phyloP scores from a whole-genome alignment of 2,797 vertebrate genomes.

The Morus bassanus region DNA sequence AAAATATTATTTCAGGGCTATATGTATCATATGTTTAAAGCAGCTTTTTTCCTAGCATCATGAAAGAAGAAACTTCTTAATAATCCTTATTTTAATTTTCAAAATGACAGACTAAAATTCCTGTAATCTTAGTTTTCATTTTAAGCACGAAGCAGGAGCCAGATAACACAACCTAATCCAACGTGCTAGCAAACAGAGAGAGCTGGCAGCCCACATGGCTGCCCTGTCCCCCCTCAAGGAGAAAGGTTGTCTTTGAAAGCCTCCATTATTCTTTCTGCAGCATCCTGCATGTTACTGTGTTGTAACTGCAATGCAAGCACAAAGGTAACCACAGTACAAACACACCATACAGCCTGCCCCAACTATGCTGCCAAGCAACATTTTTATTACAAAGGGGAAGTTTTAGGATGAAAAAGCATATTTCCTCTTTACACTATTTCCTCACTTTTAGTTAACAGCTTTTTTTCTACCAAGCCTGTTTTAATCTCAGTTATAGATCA shows the following conservation, averaged over 20 bases:
- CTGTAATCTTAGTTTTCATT: not conserved
- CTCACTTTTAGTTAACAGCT: not conserved
- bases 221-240: not conserved
- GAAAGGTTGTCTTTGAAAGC: not conserved
- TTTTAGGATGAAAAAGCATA: not conserved
- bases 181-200: not conserved
- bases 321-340: not conserved
- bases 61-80: not conserved
- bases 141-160: not conserved
- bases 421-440: not conserved
- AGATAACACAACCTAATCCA: not conserved
- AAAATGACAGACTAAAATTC: not conserved
- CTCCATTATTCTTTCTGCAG: not conserved
- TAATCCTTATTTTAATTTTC: not conserved
- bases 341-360: accelerated
- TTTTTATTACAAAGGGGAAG: not conserved
- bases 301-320: not conserved
- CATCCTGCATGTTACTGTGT: not conserved
- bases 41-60: not conserved
- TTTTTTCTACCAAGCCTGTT: not conserved
- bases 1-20: not conserved
- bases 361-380: not conserved
- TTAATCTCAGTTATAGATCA: not conserved
- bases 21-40: not conserved
- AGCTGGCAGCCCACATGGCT: accelerated